Base-by-base conservation (phyloP, 2,797 vertebrate species). In the Sebastolobus alascanus region DNA sequence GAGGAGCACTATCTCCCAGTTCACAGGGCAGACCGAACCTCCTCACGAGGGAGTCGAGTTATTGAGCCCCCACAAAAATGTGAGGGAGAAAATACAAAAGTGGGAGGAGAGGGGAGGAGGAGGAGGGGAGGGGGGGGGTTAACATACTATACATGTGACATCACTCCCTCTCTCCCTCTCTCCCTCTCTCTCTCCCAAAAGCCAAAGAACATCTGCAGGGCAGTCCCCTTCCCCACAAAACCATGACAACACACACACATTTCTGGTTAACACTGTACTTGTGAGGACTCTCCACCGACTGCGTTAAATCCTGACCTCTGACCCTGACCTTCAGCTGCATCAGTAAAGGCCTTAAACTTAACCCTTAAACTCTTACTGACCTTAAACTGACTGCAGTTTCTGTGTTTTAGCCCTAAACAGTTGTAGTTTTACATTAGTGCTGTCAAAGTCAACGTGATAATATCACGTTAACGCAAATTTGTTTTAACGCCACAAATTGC, bases 121-220 rank as follows among this genome's bases (percentile, higher is more conserved):
- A 38, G 16, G 6, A 31, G 16, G 6, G 25, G 56, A 46, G 20
- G 29, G 52, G 73, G 37, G 73, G 77, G 70, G 78, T 27, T 80
- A 84, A 92, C 95, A 96, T 96, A 95, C 90, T 94, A 83, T 89
- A 88, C 87, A 84, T 72, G 93, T 96, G 95, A 96, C 93, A 95
- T 96, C 95, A 95, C 84, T 84, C 73, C 8, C 78, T 86, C 71
- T 75, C 80, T 86, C 72, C 74, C 79, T 80, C 56, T 38, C 60
- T 50, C 63, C 82, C 38, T 79, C 29, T 70, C 46, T 35, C 60
- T 52, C 63, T 83, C 38, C 79, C 77, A 29, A 75, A 88, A 90
- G 74, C 80, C 73, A 29, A 60, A 85, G 56, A 91, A 95, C 93
- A 95, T 94, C 93, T 95, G 93, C 81, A 73, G 77, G 86, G 77